Conservation (phyloP, 2,888 invertebrate species). For the Nasonovia ribisnigri region DNA sequence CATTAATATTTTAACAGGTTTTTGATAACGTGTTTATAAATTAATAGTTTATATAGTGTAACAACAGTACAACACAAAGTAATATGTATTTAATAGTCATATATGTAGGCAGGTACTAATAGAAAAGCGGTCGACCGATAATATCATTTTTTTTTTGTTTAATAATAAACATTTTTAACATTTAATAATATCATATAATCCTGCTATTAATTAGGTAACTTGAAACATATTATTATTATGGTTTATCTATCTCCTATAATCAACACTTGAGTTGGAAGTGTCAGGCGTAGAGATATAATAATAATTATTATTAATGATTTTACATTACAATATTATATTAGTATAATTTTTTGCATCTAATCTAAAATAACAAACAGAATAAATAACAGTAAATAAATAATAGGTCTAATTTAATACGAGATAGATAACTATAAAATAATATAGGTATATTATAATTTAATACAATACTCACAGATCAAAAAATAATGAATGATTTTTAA, state of each 20-base stretch:
- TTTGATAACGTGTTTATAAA: constrained; percentile 2
- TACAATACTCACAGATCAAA: background rate
- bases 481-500: background rate
- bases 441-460: too few species aligned
- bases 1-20: constrained; percentile 1
- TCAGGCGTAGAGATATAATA: too few species aligned
- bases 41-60: background rate
- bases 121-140: background rate
- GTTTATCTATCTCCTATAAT: background rate
- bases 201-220: background rate
- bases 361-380: background rate
- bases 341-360: background rate
- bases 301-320: background rate
- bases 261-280: background rate
- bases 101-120: background rate
- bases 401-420: background rate
- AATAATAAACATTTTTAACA: background rate
- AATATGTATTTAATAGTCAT: background rate
- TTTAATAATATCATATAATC: background rate
- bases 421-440: background rate
- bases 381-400: background rate
- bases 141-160: background rate
- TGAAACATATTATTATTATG: background rate
- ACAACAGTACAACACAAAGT: background rate
- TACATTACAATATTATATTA: background rate